Conservation (phyloP, 2,888 invertebrate genomes). For the Flabesymbios commensalis region DNA sequence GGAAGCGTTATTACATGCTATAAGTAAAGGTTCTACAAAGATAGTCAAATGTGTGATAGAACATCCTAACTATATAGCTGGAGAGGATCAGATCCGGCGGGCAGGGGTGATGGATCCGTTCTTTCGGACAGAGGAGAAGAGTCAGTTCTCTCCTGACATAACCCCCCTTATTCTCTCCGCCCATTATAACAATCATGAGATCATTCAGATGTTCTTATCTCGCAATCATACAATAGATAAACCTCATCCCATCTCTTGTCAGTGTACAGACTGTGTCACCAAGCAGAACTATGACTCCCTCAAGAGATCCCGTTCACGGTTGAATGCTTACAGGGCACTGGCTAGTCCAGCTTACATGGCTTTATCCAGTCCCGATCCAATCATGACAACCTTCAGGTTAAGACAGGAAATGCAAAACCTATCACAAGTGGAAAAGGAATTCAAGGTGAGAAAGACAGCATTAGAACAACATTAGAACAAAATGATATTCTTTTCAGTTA, state of each 20-base stretch:
- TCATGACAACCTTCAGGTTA: constrained; percentile 71
- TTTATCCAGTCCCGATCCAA: constrained; percentile 71
- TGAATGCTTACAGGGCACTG: constrained; percentile 71
- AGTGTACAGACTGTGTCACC: constrained; percentile 58
- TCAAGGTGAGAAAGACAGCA: constrained; percentile 64
- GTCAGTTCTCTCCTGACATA: constrained; percentile 71
- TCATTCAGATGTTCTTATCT: constrained; percentile 70
- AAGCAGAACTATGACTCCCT: constrained; percentile 61
- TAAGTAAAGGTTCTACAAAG: constrained; percentile 68
- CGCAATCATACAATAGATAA: constrained; percentile 70
- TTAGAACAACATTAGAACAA: too few relatives aligned
- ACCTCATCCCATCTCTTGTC: constrained; percentile 67
- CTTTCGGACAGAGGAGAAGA: constrained; percentile 60
- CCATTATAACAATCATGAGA: constrained; percentile 73
- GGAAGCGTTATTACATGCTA: constrained; percentile 73
- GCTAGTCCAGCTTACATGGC: constrained; percentile 74
- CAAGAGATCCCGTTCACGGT: constrained; percentile 65
- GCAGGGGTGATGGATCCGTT: constrained; percentile 60
- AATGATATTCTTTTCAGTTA: too few relatives aligned
- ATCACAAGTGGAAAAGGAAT: constrained; percentile 69
- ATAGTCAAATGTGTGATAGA: constrained; percentile 68
- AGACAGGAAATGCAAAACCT: constrained; percentile 68
- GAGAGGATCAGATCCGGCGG: constrained; percentile 56
- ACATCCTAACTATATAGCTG: constrained; percentile 61
- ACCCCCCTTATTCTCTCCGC: constrained; percentile 75